phyloP scores from a whole-genome alignment of 2,797 vertebrate species.

The Tiaroga cobitis region DNA sequence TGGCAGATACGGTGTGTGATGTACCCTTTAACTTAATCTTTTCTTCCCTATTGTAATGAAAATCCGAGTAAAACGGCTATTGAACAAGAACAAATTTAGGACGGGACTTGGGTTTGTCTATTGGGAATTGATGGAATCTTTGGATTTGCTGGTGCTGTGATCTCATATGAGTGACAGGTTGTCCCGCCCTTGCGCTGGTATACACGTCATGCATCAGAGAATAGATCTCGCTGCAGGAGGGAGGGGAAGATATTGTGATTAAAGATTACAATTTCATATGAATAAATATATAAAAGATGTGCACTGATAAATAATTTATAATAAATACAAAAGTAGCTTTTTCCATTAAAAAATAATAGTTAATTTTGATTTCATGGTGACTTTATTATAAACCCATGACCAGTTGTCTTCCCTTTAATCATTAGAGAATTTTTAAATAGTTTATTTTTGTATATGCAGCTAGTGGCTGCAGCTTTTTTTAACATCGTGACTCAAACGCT shows the following conservation, averaged over 20 bases:
- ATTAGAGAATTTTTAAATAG: background rate
- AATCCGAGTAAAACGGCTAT: background rate
- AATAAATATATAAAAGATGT: background rate
- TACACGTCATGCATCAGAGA: background rate
- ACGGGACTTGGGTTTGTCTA: background rate
- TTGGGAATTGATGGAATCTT: background rate
- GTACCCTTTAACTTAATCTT: too few species aligned
- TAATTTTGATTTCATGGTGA: background rate
- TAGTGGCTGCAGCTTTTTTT: background rate
- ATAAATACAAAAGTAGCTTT: background rate
- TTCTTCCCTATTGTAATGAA: background rate
- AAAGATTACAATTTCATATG: background rate
- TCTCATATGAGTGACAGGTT: background rate
- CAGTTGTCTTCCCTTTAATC: background rate
- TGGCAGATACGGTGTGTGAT: too few species aligned
- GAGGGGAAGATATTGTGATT: background rate
- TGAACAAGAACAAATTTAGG: background rate
- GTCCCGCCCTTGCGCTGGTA: background rate
- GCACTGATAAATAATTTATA: background rate
- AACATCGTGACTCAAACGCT: background rate
- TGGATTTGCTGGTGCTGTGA: background rate
- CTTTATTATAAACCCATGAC: background rate
- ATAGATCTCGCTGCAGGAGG: background rate
- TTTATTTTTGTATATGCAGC: background rate
- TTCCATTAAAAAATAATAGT: background rate